Conservation (phyloP, 2,797 vertebrate genomes). For the Zenarchopterus dispar region DNA sequence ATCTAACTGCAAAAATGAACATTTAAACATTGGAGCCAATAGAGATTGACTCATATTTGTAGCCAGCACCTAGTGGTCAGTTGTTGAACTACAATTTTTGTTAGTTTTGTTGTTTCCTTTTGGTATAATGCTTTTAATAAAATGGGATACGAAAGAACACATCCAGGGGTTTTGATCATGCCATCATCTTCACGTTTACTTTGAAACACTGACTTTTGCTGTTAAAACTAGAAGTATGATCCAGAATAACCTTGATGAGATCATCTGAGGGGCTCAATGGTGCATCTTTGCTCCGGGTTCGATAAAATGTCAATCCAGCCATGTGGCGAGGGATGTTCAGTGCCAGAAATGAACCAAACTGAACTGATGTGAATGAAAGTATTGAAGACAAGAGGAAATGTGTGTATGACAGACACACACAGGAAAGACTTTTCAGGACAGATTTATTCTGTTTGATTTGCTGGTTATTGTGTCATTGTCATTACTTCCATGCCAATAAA, state of each 20-base stretch:
- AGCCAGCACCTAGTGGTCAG: no score
- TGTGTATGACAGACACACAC: neutral
- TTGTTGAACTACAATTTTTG: no score
- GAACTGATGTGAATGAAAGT: conserved; percentile 20
- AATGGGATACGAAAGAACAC: no score
- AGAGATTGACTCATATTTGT: no score
- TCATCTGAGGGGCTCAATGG: neutral
- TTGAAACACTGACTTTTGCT: neutral
- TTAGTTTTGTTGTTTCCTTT: no score
- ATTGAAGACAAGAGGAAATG: conserved; percentile 16
- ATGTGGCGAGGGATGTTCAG: neutral
- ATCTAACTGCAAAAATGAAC: no score
- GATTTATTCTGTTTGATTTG: conserved; percentile 13
- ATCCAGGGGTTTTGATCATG: no score
- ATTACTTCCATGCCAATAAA: conserved; percentile 32
- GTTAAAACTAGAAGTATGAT: neutral
- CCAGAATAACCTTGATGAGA: neutral
- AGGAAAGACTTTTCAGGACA: conserved; percentile 39
- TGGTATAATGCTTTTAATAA: no score
- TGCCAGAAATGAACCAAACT: conserved; percentile 34
- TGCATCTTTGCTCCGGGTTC: neutral
- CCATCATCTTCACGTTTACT: neutral
- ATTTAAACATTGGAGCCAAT: no score
- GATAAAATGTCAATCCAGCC: conserved; percentile 4
- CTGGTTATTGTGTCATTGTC: conserved; percentile 23